Evolutionary conservation across 2,888 invertebrate genomes (phyloP).

Genomic region (Acleris emargana): DNA sequence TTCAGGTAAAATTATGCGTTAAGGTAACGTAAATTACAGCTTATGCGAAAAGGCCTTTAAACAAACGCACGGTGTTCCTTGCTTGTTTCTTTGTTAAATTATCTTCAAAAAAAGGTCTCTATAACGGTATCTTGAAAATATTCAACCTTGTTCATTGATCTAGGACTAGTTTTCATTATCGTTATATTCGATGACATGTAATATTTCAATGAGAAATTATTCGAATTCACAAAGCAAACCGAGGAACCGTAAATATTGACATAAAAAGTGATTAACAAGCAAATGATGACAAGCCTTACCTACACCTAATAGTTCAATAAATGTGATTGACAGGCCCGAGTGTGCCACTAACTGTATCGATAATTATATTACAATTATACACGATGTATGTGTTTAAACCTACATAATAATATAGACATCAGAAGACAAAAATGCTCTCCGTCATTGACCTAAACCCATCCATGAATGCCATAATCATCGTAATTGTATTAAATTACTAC

Average conservation of each 20-base stretch:
- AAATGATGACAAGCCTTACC: slow-evolving; percentile 25
- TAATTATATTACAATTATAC: slow-evolving; percentile 28
- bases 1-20: too few species aligned
- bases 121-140: background rate
- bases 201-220: slow-evolving; percentile 24
- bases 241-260: slow-evolving; percentile 33
- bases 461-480: slow-evolving; percentile 19
- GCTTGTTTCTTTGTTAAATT: background rate
- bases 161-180: background rate
- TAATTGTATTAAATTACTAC: too few species aligned
- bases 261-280: slow-evolving; percentile 22
- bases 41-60: background rate
- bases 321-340: slow-evolving; percentile 14
- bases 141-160: background rate
- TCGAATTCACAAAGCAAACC: slow-evolving; percentile 14
- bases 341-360: slow-evolving; percentile 31
- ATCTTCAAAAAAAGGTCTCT: background rate
- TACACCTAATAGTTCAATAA: slow-evolving; percentile 7
- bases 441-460: slow-evolving; percentile 6
- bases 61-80: background rate
- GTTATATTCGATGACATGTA: slow-evolving; percentile 30
- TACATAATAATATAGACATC: background rate
- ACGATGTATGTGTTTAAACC: background rate
- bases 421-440: slow-evolving; percentile 3
- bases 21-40: background rate